Base-by-base conservation (phyloP, 2,113 vertebrate species). In the Chaetorhynchus papuensis region DNA sequence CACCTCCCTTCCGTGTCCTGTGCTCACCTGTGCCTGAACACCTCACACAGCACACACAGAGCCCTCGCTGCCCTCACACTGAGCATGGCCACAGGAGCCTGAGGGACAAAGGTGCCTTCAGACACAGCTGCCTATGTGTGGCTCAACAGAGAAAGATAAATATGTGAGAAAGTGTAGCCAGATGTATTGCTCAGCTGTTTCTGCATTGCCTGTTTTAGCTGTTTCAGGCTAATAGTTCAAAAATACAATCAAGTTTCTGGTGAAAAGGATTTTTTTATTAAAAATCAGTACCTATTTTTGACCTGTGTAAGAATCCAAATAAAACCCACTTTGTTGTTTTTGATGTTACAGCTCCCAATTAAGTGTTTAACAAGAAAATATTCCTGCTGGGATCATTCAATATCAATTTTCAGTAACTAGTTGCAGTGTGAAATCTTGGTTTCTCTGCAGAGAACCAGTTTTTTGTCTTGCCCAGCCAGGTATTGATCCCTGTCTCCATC, bases 311-410 rank as follows among this genome's bases (percentile, higher is more conserved):
- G 72, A 89, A 84, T 81, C 60, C 53, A 87, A 81, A 56, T 90
- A 65, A 52, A 80, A 63, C 10, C 1, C 57, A 69, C 28, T 69
- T 56, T 5, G 45, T 37, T 75, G 20, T 54, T 90, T 83, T 75
- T 91, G 33, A 83, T 75, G 16, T 61, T 86, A 27, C 28, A 71
- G 61, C 50, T 11, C 15, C 74, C 49, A 93, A 80, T 87, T 76
- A 95, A 57, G 30, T 47, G 37, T 87, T 96, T 74, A 85, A 41
- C 26, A 76, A 72, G 81, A 82, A 79, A 94, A 74, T 76, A 68
- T 76, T 95, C 35, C 81, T 79, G 44, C 78, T 76, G 81, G 57
- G 80, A 89, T 63, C 22, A 35, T 65, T 89, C 78, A 52, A 26
- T 77, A 83, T 74, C 61, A 88, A 53, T 87, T 88, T 77, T 59